A percentile compares a stretch with the other conserved stretches of the same genome.
Conservation (phyloP, 92 coral and sea anemone genomes). For the Desmophyllum pertusum region DNA sequence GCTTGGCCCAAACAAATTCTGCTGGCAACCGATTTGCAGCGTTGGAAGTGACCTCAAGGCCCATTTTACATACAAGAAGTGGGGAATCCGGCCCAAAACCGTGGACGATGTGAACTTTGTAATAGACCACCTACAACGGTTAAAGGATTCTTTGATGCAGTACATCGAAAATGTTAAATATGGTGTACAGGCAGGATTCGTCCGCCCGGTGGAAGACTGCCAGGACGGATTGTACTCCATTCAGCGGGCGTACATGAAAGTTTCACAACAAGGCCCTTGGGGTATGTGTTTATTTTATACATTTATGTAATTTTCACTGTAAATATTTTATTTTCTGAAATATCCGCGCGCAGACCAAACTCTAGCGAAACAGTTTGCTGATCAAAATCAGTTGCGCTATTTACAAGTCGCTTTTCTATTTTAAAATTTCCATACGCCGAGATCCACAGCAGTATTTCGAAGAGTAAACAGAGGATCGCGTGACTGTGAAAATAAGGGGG, state of each 20-base stretch:
- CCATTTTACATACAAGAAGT: slow-evolving; percentile 68
- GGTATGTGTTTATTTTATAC: slow-evolving; percentile 69
- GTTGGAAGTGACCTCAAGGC: slow-evolving; percentile 74
- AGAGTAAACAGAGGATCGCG: background rate
- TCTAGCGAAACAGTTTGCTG: background rate
- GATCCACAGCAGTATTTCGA: too few relatives aligned
- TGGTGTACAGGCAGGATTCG: slow-evolving; percentile 89
- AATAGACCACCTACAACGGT: slow-evolving; percentile 70
- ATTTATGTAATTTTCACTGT: too few relatives aligned
- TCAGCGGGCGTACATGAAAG: slow-evolving; percentile 50
- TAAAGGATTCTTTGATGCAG: slow-evolving; percentile 73
- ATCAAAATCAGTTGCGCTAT: background rate
- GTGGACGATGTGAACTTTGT: slow-evolving; percentile 74
- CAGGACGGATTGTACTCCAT: slow-evolving; percentile 84
- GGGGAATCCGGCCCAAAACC: slow-evolving; percentile 78
- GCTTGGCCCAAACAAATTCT: slow-evolving; percentile 92
- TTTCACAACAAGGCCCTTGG: slow-evolving; percentile 64
- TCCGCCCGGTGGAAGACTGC: slow-evolving; percentile 86
- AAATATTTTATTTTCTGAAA: background rate
- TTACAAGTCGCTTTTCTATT: background rate
- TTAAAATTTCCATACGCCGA: too few relatives aligned
- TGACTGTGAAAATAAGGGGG: background rate
- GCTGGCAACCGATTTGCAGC: slow-evolving; percentile 89
- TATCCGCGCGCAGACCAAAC: background rate
- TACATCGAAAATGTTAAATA: slow-evolving; percentile 80